Evolutionary conservation across 2,797 vertebrate species (phyloP).

Genomic region (Schizopygopsis pylzovi): DNA sequence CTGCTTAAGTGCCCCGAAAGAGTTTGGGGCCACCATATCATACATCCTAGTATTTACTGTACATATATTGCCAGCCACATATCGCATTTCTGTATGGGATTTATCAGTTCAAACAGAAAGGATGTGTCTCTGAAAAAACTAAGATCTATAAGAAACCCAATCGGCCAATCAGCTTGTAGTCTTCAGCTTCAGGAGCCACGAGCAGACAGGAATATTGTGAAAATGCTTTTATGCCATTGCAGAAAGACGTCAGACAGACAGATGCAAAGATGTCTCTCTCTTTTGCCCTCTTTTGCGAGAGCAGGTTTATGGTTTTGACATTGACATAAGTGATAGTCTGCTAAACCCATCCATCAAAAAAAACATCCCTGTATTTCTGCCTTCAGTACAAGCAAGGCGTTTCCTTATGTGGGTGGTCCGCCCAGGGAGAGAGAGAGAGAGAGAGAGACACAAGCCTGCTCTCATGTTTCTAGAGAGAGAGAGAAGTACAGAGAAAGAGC

Average conservation of each 20-base stretch:
- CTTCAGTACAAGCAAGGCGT: slow-evolving; percentile 77
- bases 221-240: slow-evolving; percentile 8
- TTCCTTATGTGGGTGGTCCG: slow-evolving; percentile 84
- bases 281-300: slow-evolving; percentile 66
- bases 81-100: slow-evolving; percentile 1
- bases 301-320: slow-evolving; percentile 73
- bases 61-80: neutral
- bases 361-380: slow-evolving; percentile 73
- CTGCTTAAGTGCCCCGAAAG: neutral
- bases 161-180: neutral
- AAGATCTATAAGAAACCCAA: neutral
- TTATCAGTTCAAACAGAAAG: slow-evolving; percentile 12
- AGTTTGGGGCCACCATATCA: neutral
- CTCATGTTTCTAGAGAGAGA: slow-evolving; percentile 75
- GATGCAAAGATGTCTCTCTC: slow-evolving; percentile 46
- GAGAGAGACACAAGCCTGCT: slow-evolving; percentile 65
- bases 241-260: slow-evolving; percentile 50
- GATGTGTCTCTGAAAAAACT: neutral
- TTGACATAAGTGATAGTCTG: slow-evolving; percentile 80
- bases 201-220: slow-evolving; percentile 1
- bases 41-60: neutral
- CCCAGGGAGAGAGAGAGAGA: slow-evolving; percentile 53
- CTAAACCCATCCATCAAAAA: slow-evolving; percentile 78
- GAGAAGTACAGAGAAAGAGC: slow-evolving; percentile 60
- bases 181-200: neutral